Evolutionary conservation across 2,797 vertebrate species (phyloP).

Genomic region (Meda fulgida): DNA sequence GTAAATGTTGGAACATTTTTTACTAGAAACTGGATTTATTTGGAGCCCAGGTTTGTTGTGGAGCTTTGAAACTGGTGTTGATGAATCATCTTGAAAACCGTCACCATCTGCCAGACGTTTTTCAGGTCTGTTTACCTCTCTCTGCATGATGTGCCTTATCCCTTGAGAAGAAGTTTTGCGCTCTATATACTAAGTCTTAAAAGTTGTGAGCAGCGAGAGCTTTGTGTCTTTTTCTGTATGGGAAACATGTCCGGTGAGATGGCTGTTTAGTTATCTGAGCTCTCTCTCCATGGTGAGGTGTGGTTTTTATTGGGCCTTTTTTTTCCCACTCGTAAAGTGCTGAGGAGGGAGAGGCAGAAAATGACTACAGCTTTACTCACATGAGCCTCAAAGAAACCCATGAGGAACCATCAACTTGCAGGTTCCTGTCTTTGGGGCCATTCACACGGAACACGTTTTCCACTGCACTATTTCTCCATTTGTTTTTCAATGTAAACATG

Average conservation of each 20-base stretch:
- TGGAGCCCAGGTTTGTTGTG: conserved; percentile 44
- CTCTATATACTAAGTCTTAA: not conserved
- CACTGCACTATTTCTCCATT: not conserved
- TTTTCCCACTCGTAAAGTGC: conserved; percentile 30
- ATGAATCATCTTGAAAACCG: conserved; percentile 53
- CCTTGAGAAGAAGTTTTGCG: conserved; percentile 18
- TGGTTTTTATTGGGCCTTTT: conserved; percentile 26
- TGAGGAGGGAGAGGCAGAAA: not conserved
- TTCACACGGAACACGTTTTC: not conserved
- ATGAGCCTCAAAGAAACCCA: not conserved
- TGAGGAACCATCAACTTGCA: not conserved
- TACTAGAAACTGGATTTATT: conserved; percentile 16
- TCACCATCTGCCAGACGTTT: conserved; percentile 44
- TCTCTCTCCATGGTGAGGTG: conserved; percentile 18
- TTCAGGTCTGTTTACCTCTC: conserved; percentile 23
- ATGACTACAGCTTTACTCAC: not conserved
- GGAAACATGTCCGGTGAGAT: conserved; percentile 2
- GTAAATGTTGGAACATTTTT: not conserved
- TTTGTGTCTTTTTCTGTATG: conserved; percentile 8
- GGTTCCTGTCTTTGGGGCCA: not conserved
- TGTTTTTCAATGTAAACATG: not conserved
- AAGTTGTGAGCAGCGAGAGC: not conserved
- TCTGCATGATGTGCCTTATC: conserved; percentile 9
- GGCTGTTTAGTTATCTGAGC: not conserved
- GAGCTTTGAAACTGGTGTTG: conserved; percentile 38